Evolutionary conservation across 1,140 invertebrate genomes (phyloP).

Genomic region (Plutomurus gul): DNA sequence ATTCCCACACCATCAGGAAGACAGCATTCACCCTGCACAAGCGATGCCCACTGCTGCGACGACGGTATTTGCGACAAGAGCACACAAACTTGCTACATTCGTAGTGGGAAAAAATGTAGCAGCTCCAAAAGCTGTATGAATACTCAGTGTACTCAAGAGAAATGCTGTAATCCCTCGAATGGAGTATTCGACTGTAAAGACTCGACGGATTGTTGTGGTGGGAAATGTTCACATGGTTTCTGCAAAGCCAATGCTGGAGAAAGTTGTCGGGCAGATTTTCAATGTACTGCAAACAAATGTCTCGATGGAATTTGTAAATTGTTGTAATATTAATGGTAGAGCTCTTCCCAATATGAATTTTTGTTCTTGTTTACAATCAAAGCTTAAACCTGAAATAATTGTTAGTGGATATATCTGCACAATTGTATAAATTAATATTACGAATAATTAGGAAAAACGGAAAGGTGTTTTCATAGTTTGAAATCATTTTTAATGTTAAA

Average conservation of each 20-base stretch:
- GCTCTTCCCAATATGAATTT: not conserved
- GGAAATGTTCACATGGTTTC: not conserved
- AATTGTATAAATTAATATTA: no score
- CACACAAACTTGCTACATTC: not conserved
- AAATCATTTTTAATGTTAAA: no score
- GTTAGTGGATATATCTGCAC: no score
- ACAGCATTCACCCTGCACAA: not conserved
- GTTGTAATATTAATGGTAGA: not conserved
- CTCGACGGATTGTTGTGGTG: not conserved
- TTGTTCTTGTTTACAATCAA: no score
- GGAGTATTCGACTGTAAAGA: not conserved
- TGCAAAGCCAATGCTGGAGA: not conserved
- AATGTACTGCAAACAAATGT: not conserved
- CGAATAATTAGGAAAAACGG: no score
- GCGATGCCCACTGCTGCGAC: not conserved
- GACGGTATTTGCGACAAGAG: not conserved
- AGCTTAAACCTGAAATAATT: no score
- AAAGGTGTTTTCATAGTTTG: no score
- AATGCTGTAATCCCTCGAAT: not conserved
- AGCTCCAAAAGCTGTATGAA: not conserved
- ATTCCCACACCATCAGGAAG: not conserved
- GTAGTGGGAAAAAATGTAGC: not conserved
- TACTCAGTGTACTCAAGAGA: not conserved
- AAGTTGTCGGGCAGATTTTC: not conserved
- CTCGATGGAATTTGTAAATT: not conserved